Evolutionary conservation across 2,797 vertebrate genomes (phyloP).

Genomic region (Taeniopygia guttata): DNA sequence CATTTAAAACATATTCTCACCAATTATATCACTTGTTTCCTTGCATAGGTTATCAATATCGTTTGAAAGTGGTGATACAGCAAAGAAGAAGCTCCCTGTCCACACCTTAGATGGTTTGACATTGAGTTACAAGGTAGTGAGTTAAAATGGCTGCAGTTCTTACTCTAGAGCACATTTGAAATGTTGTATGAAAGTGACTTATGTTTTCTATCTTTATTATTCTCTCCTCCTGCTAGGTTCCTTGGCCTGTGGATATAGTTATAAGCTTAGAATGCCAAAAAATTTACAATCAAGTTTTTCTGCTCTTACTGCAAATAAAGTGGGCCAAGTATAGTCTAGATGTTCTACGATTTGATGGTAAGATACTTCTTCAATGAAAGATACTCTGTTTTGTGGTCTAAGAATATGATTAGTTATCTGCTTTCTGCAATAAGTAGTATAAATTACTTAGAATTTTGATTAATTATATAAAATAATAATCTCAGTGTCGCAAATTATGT

Average conservation of each 20-base stretch:
- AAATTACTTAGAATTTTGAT: background rate
- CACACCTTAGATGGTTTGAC: slow-evolving; percentile 94
- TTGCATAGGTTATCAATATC: slow-evolving; percentile 86
- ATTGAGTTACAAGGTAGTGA: slow-evolving; percentile 90
- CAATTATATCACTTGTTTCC: background rate
- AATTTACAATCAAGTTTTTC: slow-evolving; percentile 98
- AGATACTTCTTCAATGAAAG: slow-evolving; percentile 16
- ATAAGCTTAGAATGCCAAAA: slow-evolving; percentile 98
- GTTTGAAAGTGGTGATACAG: slow-evolving; percentile 87
- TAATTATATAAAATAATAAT: background rate
- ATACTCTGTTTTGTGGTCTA: background rate
- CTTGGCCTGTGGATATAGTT: slow-evolving; percentile 99
- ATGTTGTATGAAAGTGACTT: background rate
- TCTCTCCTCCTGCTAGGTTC: slow-evolving; percentile 79
- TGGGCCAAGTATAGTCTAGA: slow-evolving; percentile 98
- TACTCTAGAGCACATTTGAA: background rate
- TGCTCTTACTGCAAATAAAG: slow-evolving; percentile 96
- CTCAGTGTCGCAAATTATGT: fast-evolving
- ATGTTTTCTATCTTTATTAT: background rate
- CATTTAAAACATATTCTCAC: background rate
- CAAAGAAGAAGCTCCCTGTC: slow-evolving; percentile 93
- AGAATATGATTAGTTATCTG: background rate
- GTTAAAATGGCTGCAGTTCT: background rate
- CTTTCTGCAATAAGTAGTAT: background rate
- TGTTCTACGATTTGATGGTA: slow-evolving; percentile 92